Evolutionary conservation across 2,113 vertebrate genomes (phyloP).

Genomic region (Leuciscus idus): DNA sequence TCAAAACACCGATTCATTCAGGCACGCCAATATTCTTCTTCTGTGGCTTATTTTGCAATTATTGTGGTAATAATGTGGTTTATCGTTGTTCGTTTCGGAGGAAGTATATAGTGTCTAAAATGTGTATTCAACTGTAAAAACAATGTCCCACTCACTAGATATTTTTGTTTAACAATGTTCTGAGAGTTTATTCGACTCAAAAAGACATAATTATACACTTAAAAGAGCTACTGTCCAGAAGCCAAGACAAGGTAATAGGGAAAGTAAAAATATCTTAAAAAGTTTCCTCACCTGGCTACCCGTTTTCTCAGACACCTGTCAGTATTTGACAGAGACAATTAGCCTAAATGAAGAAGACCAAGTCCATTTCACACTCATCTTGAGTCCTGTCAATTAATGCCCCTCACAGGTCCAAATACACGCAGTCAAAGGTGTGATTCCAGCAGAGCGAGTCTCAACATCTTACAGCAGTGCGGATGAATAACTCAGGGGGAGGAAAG

Average conservation of each 20-base stretch:
- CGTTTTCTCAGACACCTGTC: slow-evolving; percentile 28
- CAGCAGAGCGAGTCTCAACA: slow-evolving; percentile 2
- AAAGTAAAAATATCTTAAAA: slow-evolving; percentile 34
- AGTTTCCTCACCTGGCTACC: slow-evolving; percentile 41
- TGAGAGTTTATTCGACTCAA: not conserved
- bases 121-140: not conserved
- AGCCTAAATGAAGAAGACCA: not conserved
- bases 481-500: slow-evolving; percentile 18
- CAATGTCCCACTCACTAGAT: not conserved
- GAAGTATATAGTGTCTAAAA: not conserved
- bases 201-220: not conserved
- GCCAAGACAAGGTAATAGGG: not conserved
- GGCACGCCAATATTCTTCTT: not conserved
- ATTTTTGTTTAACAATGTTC: not conserved
- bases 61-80: too few relatives aligned
- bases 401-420: not conserved
- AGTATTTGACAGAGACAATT: not conserved
- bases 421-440: slow-evolving; percentile 7
- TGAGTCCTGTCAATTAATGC: not conserved
- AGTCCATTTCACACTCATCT: slow-evolving; percentile 25
- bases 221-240: not conserved
- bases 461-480: slow-evolving; percentile 11
- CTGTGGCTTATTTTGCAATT: not conserved
- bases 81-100: too few relatives aligned
- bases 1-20: not conserved